These are phyloP conservation scores for Liolophura sinensis DNA, from an alignment of 1,140 invertebrate genomes.

Conservation along the genomic window DNA sequence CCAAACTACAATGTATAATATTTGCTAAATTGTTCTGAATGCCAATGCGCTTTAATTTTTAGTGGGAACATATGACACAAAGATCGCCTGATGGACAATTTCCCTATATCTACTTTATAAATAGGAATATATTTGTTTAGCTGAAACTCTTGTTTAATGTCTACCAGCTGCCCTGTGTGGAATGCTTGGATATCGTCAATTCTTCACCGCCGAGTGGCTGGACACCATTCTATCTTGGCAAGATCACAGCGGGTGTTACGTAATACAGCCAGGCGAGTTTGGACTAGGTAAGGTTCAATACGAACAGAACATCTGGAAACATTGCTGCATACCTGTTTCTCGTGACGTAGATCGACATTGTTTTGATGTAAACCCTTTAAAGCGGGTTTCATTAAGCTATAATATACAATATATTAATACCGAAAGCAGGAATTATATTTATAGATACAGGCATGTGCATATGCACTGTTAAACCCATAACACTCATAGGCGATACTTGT, in stretches of 20 bases:
- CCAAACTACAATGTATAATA: too few relatives aligned
- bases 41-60: too few relatives aligned
- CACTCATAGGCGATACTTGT: too few relatives aligned
- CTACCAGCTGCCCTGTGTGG: constrained; percentile 48
- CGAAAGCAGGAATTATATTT: too few relatives aligned
- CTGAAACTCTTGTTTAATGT: too few relatives aligned
- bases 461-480: too few relatives aligned
- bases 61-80: too few relatives aligned
- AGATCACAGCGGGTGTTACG: constrained; percentile 37
- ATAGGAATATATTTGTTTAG: too few relatives aligned
- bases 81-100: too few relatives aligned
- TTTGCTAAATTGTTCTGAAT: too few relatives aligned
- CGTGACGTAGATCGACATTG: neutral
- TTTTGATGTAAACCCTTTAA: neutral
- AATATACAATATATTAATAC: neutral
- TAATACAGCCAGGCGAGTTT: constrained; percentile 6
- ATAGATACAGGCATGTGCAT: too few relatives aligned
- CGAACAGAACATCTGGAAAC: neutral
- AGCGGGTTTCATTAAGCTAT: neutral
- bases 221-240: constrained; percentile 48
- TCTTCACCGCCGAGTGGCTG: constrained; percentile 48
- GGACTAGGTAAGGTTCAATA: neutral
- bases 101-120: too few relatives aligned
- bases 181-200: constrained; percentile 47
- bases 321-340: neutral